Base-by-base conservation (phyloP, 2,888 invertebrate genomes). In the Doris montereyensis region DNA sequence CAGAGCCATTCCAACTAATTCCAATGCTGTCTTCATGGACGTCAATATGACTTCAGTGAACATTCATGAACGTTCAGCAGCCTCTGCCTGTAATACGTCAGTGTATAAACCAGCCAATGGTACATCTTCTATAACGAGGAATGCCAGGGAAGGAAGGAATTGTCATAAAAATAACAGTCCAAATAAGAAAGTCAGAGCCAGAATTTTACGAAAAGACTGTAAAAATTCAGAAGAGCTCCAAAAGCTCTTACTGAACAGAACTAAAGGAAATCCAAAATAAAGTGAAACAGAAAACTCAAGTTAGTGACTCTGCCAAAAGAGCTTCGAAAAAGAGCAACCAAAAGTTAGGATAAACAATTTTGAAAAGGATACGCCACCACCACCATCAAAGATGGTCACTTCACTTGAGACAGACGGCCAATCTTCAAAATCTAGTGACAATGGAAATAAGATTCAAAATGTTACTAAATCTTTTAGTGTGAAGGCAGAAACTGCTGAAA, bases 21-120 rank as follows among this genome's bases (percentile, higher is more conserved):
- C 81, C 10, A 85, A 85, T 82, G 88, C 88, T n/a, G 83, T 87
- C 8, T 78, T 76, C 72, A 82, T 87, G n/a, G 80, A 73, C 68
- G 79, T 76, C 30, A 76, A 78, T 0, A 74, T 52, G 58, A 35
- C 70, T 13, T 72, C 78, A 4, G 78, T 58, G 17, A 28, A 70
- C 10, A 32, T 75, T 41, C 34, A 57, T n/a, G 57, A 65, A 21
- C 62, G 1, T 21, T 35, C 3, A 24, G 4, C 17, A 24, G 35
- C 3, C 34, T 62, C 4, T 58, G 57, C 8, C 32, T 32, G 0
- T 13, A 52, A 10, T 24, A 2, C 4, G n/a, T n/a, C 1, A 17
- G 26, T 13, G 41, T 41, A 52, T 13, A 41, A 2, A 1, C 17
- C 4, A 10, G 17, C 13, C 8, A 41, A 13, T 10, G 57, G 10